A percentile compares a stretch with the other conserved stretches of the same genome.
Evolutionary conservation across 2,888 invertebrate genomes (phyloP).

Genomic region (Rhamnusium bicolor): DNA sequence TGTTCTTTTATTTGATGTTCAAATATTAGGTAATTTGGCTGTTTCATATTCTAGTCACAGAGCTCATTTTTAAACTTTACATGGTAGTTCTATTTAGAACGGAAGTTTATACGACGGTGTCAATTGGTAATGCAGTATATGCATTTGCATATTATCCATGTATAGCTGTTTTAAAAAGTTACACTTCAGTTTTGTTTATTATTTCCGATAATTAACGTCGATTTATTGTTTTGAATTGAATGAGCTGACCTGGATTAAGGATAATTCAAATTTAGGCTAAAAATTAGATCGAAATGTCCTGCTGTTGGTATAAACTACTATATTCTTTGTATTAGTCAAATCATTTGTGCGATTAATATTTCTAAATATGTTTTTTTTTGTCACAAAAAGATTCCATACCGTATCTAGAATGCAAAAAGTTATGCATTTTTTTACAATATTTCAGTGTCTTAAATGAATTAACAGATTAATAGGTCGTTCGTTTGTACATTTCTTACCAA

Average conservation of each 20-base stretch:
- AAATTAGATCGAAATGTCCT: too few species aligned
- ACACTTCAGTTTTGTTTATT: neutral
- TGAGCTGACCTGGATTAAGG: too few species aligned
- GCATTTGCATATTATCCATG: neutral
- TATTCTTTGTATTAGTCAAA: too few species aligned
- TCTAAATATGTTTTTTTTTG: too few species aligned
- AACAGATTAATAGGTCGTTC: too few species aligned
- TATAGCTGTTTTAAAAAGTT: neutral
- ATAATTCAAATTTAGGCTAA: neutral
- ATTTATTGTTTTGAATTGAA: neutral
- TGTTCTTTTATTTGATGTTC: neutral
- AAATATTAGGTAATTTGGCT: neutral
- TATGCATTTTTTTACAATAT: too few species aligned
- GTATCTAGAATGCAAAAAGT: too few species aligned
- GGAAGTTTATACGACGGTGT: neutral
- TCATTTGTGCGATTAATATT: too few species aligned
- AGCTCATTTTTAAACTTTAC: neutral
- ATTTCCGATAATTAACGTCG: neutral
- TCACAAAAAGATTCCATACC: too few species aligned
- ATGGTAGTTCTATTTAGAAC: neutral
- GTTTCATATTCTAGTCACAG: neutral
- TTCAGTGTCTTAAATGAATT: too few species aligned
- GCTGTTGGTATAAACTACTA: too few species aligned
- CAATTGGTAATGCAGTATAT: neutral
- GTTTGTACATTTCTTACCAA: too few species aligned